These are phyloP conservation scores for Hypotaenidia philippensis DNA, from an alignment of 2,797 vertebrate species.

Conservation along the genomic window DNA sequence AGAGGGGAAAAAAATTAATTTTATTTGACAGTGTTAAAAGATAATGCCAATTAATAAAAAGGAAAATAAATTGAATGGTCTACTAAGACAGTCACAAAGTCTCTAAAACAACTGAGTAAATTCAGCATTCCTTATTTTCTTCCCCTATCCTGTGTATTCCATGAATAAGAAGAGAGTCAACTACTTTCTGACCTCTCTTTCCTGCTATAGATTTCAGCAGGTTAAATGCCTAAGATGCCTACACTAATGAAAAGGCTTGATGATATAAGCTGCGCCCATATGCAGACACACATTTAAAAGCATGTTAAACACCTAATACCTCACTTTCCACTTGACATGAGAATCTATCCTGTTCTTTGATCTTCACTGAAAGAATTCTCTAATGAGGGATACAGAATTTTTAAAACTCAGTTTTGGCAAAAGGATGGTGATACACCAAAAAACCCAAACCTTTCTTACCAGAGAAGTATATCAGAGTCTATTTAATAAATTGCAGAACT, in stretches of 20 bases:
- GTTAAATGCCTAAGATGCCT: no score
- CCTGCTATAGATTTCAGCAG: not conserved
- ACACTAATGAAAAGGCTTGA: not conserved
- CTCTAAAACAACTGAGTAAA: not conserved
- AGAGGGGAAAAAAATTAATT: not conserved
- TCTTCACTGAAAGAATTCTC: not conserved
- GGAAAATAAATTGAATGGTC: fast-evolving
- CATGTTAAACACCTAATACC: fast-evolving
- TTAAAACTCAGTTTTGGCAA: not conserved
- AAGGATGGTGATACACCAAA: not conserved
- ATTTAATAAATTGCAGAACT: not conserved
- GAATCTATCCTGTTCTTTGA: not conserved
- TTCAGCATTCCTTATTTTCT: not conserved
- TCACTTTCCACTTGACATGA: not conserved
- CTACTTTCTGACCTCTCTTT: not conserved
- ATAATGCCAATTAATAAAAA: not conserved
- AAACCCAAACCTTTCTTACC: not conserved
- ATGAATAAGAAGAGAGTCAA: not conserved
- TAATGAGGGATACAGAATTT: not conserved
- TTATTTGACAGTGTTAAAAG: not conserved
- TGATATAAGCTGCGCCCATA: not conserved
- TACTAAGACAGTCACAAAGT: not conserved
- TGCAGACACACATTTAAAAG: not conserved
- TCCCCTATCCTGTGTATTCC: not conserved
- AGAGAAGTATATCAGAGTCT: not conserved